These are phyloP conservation scores for Tetanocera ferruginea DNA, from an alignment of 2,888 invertebrate species.

Conservation along the genomic window DNA sequence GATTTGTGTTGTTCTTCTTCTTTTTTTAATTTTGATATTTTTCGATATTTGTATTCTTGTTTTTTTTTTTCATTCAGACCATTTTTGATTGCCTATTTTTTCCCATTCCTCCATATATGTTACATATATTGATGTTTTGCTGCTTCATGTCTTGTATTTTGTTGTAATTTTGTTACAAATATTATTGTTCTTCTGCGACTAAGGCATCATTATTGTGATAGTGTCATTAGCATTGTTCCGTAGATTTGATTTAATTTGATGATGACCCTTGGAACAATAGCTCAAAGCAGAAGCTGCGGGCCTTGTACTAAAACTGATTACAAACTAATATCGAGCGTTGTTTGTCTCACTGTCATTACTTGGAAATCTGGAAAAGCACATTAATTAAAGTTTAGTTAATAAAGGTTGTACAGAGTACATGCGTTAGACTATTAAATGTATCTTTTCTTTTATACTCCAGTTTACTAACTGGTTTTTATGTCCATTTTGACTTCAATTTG, in stretches of 20 bases:
- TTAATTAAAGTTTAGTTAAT: background rate
- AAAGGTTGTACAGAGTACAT: background rate
- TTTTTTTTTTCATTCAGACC: constrained; percentile 4
- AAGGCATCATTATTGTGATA: background rate
- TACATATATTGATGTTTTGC: background rate
- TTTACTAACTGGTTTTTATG: no score
- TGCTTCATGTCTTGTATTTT: background rate
- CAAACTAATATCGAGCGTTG: background rate
- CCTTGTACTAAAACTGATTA: background rate
- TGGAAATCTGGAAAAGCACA: background rate
- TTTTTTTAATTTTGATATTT: background rate
- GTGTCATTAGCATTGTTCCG: background rate
- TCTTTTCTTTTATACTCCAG: no score
- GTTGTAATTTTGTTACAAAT: background rate
- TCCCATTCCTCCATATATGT: background rate
- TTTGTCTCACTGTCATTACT: background rate
- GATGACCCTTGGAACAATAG: constrained; percentile 31
- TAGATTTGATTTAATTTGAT: background rate
- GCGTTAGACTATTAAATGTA: no score
- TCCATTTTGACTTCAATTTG: no score
- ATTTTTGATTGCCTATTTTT: constrained; percentile 11
- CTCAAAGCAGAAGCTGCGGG: background rate
- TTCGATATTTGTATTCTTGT: background rate
- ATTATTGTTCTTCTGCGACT: background rate
- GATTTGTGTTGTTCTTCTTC: background rate